These are phyloP conservation scores for Microhierax caerulescens DNA, from an alignment of 2,797 vertebrate genomes.

Conservation along the genomic window DNA sequence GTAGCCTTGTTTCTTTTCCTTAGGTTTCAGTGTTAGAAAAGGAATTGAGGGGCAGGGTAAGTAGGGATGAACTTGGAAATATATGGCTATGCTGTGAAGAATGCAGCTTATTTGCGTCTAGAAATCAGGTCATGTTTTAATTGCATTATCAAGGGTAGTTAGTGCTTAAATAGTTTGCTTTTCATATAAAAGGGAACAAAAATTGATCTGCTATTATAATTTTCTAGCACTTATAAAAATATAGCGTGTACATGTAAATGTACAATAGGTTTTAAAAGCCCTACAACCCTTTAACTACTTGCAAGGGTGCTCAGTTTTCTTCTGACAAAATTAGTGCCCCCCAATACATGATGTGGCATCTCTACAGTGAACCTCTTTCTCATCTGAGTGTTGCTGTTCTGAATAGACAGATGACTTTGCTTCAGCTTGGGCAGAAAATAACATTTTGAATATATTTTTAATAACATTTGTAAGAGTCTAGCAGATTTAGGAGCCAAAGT, in stretches of 20 bases:
- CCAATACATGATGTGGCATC: not conserved
- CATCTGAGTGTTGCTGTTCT: not conserved
- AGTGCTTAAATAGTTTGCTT: not conserved
- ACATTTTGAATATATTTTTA: not conserved
- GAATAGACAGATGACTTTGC: not conserved
- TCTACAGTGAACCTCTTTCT: not conserved
- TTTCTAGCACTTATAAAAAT: not conserved
- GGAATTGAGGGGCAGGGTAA: not conserved
- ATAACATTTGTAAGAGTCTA: not conserved
- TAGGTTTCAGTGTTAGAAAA: not conserved
- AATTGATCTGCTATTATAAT: not conserved
- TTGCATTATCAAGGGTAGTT: not conserved
- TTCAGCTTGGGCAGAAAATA: not conserved
- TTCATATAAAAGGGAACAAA: not conserved
- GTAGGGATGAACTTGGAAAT: not conserved
- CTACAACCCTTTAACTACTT: not conserved
- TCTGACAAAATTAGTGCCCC: not conserved
- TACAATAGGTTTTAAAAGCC: not conserved
- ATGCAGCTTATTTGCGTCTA: not conserved
- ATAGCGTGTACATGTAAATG: not conserved
- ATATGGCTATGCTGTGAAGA: not conserved
- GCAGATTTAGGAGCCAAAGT: not conserved
- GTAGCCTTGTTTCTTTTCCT: not conserved
- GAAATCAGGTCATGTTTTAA: conserved; percentile 26
- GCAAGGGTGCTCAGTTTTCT: not conserved